Base-by-base conservation (phyloP, 2,888 invertebrate species). In the Rotaria macrura region DNA sequence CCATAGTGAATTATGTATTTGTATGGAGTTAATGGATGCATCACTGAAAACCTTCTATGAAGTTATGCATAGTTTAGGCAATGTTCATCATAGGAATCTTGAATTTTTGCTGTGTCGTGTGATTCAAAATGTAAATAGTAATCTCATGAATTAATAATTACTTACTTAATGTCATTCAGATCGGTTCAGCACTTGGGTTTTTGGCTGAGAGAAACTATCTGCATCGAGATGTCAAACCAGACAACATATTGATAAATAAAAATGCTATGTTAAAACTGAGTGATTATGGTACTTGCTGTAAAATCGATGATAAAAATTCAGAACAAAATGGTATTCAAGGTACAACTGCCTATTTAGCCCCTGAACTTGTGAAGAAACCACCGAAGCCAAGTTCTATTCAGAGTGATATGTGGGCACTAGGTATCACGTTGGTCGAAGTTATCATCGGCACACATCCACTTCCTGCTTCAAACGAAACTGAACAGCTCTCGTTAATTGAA, bases 231-330 rank as follows among this genome's bases (percentile, higher is more conserved):
- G 97, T 98, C 0, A 98, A 98, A 90, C 98, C 98, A 47, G 97
- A 96, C 86, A 98, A 98, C 92, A 97, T 98, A 89, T 92, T 98
- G 88, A 95, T 97, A 88, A 97, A 96, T 91, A 93, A 95, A 87
- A 93, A 93, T 89, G 97, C 97, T 34, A 95, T 96, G 90, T 95
- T 98, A 2, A 98, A 98, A 92, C 96, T 98, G 93, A 98, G 97
- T 91, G 98, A 98, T 92, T 98, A 97, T 92, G 97, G 98, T 86
- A 98, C 98, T 90, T 96, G 97, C 88, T 97, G 97, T 25, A 96
- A 97, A 91, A 93, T 98, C 85, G 97, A 97, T 10, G 96, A 98
- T 0, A 34, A 0, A 20, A 3, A 20, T 17, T 14, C 65, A 14
- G 65, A 17, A 1, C 12, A 34, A 3, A 5, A 0, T 34, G 1